Evolutionary conservation across 2,113 vertebrate genomes (phyloP).

Genomic region (Galemys pyrenaicus): DNA sequence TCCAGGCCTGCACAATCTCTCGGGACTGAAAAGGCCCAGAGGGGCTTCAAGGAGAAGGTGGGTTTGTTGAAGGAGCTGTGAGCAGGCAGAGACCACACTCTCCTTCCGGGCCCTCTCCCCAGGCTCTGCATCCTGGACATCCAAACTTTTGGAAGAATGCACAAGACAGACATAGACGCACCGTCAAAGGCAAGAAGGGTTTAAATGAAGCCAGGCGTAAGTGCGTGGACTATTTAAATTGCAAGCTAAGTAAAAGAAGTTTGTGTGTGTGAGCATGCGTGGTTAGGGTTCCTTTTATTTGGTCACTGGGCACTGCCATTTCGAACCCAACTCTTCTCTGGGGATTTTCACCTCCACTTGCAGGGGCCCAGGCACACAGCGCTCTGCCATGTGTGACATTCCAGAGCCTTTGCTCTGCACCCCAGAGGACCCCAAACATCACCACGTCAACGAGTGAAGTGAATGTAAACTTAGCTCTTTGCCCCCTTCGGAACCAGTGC

Average conservation of each 20-base stretch:
- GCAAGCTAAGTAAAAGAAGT: background rate
- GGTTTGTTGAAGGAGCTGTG: no score
- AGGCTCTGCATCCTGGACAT: background rate
- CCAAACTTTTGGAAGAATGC: background rate
- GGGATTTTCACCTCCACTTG: background rate
- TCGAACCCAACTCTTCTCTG: background rate
- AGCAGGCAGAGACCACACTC: background rate
- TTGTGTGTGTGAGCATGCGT: background rate
- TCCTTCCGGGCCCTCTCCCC: background rate
- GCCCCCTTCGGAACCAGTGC: background rate
- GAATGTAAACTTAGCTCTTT: background rate
- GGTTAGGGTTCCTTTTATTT: background rate
- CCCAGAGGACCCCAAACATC: background rate
- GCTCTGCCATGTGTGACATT: rapidly evolving
- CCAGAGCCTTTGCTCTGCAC: rapidly evolving
- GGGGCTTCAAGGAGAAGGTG: background rate
- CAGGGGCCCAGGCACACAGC: no score
- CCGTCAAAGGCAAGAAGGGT: background rate
- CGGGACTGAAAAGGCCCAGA: background rate
- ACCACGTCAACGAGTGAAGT: background rate
- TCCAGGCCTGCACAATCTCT: background rate
- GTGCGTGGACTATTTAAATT: background rate
- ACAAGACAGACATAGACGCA: background rate
- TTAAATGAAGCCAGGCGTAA: background rate
- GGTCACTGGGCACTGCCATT: background rate